Percentiles rank a stretch among this genome's conserved stretches.
Evolutionary conservation across 2,888 invertebrate genomes (phyloP).

Genomic region (Linnaemya tessellans): DNA sequence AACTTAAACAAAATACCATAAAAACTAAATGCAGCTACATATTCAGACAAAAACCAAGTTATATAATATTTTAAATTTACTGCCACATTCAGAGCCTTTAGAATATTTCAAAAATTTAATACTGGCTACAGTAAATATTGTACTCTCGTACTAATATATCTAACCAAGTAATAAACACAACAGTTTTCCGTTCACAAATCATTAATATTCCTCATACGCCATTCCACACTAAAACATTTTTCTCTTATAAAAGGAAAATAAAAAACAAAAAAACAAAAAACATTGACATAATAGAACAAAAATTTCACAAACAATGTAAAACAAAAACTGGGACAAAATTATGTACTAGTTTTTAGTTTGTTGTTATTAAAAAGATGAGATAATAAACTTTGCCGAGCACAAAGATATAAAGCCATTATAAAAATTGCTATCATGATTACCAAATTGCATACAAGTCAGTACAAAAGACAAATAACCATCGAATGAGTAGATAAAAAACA

Average conservation of each 20-base stretch:
- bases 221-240: background rate
- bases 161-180: background rate
- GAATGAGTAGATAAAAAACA: background rate
- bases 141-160: background rate
- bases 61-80: too few species aligned
- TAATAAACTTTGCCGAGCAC: slow-evolving; percentile 41
- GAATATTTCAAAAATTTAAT: too few species aligned
- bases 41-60: too few species aligned
- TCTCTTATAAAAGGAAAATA: slow-evolving; percentile 15
- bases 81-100: too few species aligned
- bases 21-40: too few species aligned
- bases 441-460: background rate
- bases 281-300: slow-evolving; percentile 35
- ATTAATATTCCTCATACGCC: slow-evolving; percentile 56
- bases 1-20: too few species aligned
- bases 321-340: slow-evolving; percentile 54
- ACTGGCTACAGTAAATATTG: too few species aligned
- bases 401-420: background rate
- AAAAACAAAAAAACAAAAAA: slow-evolving; percentile 1
- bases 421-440: background rate
- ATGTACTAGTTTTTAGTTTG: slow-evolving; percentile 2
- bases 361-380: slow-evolving; percentile 22
- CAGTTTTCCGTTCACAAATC: slow-evolving; percentile 27
- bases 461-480: background rate
- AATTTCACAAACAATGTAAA: slow-evolving; percentile 21